These are phyloP conservation scores for Silurus glanis DNA, from an alignment of 2,113 vertebrate genomes.

Conservation along the genomic window DNA sequence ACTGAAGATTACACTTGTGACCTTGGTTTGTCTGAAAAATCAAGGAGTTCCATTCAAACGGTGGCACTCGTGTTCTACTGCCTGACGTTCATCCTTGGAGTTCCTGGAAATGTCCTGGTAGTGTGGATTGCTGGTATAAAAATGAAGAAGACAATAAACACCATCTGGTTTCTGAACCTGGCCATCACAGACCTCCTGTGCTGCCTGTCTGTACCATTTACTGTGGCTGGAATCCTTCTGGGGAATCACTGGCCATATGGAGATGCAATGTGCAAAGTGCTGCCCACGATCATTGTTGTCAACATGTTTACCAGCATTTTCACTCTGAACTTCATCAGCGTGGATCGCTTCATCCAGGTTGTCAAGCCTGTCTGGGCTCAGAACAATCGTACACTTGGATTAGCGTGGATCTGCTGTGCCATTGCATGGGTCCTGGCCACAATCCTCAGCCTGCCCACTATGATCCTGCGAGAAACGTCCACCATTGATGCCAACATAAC, in stretches of 20 bases:
- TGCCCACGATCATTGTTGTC: conserved; percentile 71
- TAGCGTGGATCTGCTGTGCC: conserved; percentile 46
- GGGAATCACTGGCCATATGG: conserved; percentile 74
- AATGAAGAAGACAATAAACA: conserved; percentile 77
- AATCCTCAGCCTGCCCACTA: conserved; percentile 69
- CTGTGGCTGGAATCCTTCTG: conserved; percentile 66
- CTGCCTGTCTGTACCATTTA: conserved; percentile 76
- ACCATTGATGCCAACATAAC: neutral
- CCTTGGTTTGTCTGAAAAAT: neutral
- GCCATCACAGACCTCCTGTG: conserved; percentile 77
- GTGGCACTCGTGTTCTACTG: conserved; percentile 62
- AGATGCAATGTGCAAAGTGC: conserved; percentile 73
- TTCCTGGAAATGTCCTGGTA: conserved; percentile 78
- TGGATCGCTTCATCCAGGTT: conserved; percentile 77
- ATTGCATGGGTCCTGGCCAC: conserved; percentile 72
- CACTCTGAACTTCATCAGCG: conserved; percentile 71
- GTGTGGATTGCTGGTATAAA: conserved; percentile 77
- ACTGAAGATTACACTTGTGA: neutral
- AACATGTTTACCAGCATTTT: conserved; percentile 84
- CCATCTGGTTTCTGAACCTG: conserved; percentile 79
- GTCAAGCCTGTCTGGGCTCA: conserved; percentile 80
- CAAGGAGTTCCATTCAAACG: neutral
- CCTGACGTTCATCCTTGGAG: conserved; percentile 69
- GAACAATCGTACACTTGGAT: conserved; percentile 69
- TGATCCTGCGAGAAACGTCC: conserved; percentile 64